Evolutionary conservation across 2,888 invertebrate genomes (phyloP), one percentile per base, ranked within the genome.

Genomic region (Eugnorisma glareosa): DNA sequence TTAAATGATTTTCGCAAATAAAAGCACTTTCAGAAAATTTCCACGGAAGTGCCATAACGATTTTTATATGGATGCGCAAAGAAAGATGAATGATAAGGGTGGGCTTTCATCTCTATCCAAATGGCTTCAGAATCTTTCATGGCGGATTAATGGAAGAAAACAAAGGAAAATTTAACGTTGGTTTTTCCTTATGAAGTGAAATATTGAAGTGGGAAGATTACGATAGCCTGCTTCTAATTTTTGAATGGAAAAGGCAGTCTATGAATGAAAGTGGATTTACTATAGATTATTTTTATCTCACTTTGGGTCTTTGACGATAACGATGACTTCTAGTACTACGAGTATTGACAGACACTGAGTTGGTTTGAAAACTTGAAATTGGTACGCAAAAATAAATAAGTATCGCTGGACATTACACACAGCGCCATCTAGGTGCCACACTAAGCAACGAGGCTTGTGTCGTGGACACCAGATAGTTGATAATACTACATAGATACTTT

Each of bases 41-140:
- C 11, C 15, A 21, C 35, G 24, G 57, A 45, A 40, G 57, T 35
- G 28, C 24, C 43, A 37, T 15, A 24, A 1, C n/a, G 15, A 48
- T 13, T 70, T 61, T 35, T 73, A 63, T 24, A 66, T 18, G 40
- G 13, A 35, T 4, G 31, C 64, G 31, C 21, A 72, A 67, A 31
- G 31, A 64, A 45, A 54, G 31, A 79, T n/a, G 40, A 75, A 67
- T 57, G 75, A 61, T 67, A 72, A 70, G 59, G 59, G 54, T 70
- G 2, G 54, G 31, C 75, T 66, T 67, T 67, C 45, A 28, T 63
- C 45, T 64, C 31, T 24, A 35, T 37, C 48, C 48, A 48, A 71
- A 28, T 63, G 75, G 57, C 67, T 71, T 70, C 51, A 71, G 54
- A 81, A 71, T 18, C 61, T 64, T 67, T 79, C 79, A 73, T 40